phyloP scores from a whole-genome alignment of 2,888 invertebrate genomes.

The Tineola bisselliella region DNA sequence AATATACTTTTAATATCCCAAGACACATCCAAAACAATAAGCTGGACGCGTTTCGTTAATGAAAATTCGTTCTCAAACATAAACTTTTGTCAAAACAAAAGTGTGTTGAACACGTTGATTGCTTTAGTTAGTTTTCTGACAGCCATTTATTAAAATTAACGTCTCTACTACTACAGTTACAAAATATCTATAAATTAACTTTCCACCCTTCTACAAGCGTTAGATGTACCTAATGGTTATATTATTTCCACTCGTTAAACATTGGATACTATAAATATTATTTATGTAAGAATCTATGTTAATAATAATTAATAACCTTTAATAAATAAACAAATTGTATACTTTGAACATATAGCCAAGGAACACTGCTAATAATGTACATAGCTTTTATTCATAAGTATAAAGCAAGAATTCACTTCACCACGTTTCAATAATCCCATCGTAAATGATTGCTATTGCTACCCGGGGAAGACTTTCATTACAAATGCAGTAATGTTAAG shows the following conservation, averaged over 20 bases:
- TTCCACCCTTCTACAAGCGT: too few relatives aligned
- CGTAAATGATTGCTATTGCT: not conserved
- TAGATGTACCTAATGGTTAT: too few relatives aligned
- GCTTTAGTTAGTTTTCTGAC: not conserved
- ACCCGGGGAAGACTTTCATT: not conserved
- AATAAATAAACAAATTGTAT: too few relatives aligned
- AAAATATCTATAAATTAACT: too few relatives aligned
- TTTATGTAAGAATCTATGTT: too few relatives aligned
- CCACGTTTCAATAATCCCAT: conserved; percentile 3
- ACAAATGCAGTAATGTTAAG: not conserved
- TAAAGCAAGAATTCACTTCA: not conserved
- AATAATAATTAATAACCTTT: too few relatives aligned
- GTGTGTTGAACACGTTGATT: not conserved
- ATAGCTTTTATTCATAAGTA: not conserved
- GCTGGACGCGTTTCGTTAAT: not conserved
- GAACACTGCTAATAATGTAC: not conserved
- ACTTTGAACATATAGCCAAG: too few relatives aligned
- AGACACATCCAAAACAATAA: too few relatives aligned
- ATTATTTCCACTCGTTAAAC: too few relatives aligned
- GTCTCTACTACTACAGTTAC: not conserved
- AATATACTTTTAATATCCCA: not conserved
- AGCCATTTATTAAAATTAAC: not conserved
- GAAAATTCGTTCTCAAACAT: not conserved
- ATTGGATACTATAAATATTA: too few relatives aligned
- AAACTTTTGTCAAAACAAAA: not conserved